Base-by-base conservation (phyloP, 1,140 invertebrate genomes). In the Bombus ignitus region DNA sequence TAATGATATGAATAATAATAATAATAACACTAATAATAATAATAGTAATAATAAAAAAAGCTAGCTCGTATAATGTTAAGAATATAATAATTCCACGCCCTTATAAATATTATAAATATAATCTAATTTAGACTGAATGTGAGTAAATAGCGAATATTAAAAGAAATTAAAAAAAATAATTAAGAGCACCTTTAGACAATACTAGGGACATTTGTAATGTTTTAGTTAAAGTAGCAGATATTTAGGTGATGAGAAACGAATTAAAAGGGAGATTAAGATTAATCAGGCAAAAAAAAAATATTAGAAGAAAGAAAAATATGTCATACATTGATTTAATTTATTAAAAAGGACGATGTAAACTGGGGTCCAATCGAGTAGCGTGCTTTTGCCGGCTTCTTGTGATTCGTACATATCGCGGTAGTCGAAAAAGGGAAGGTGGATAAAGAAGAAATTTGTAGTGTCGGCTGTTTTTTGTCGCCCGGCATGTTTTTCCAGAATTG, bases 171-270 rank as follows among this genome's bases (percentile, higher is more conserved):
- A 44, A 66, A 65, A 84, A 72, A 81, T n/a, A 66, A 68, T 75
- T 79, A 86, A 87, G 87, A 82, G 85, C 90, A 94, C 88, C 85
- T 88, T 92, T 94, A 93, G 93, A 94, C 93, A 94, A 94, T 94
- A 94, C 92, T 89, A 91, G 78, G 90, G 74, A 88, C 81, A 85
- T 88, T 90, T 88, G 76, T 90, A 79, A 88, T 57, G 53, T 75
- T 90, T 90, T 88, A 90, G 80, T 90, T 90, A 37, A 83, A 42
- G 28, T 91, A 91, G 89, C n/a, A 66, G 32, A 47, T 90, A 39
- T 81, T 87, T 83, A 74, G 72, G 76, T 72, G 68, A 80, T 47
- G 44, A 77, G 44, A 68, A 25, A 84, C 68, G n/a, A 25, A 74
- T 32, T 73, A 15, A 39, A 18, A 73, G 4, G 39, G 42, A 47